Conservation (phyloP, 2,888 invertebrate genomes). For the Tipula confusa region DNA sequence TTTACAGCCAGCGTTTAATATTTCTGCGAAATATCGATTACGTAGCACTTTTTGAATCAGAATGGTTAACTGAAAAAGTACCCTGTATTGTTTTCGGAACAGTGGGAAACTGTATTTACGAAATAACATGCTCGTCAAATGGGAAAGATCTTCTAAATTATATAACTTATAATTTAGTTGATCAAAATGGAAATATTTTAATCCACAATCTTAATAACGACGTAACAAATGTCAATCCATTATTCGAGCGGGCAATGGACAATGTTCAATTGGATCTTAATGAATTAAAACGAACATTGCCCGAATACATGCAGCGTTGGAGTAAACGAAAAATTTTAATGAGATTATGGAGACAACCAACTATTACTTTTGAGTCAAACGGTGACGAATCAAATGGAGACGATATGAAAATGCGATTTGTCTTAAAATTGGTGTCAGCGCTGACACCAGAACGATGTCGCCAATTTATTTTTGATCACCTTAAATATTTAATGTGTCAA, state of each 20-base stretch:
- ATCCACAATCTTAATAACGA: constrained; percentile 48
- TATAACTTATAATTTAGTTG: background rate
- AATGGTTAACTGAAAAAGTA: constrained; percentile 50
- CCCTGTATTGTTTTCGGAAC: constrained; percentile 51
- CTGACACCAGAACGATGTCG: constrained; percentile 42
- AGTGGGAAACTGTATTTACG: constrained; percentile 44
- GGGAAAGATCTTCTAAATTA: background rate
- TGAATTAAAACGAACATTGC: constrained; percentile 38
- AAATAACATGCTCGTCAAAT: constrained; percentile 33
- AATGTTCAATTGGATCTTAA: constrained; percentile 38
- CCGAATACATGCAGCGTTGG: constrained; percentile 45
- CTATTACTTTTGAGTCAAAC: constrained; percentile 39
- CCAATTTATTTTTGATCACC: constrained; percentile 39
- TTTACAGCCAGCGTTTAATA: constrained; percentile 36
- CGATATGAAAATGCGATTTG: background rate
- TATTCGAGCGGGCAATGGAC: constrained; percentile 50
- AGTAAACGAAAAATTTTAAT: constrained; percentile 48
- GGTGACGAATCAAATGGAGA: background rate
- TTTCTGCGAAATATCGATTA: constrained; percentile 47
- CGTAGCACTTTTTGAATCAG: constrained; percentile 47
- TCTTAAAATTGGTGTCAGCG: constrained; percentile 43
- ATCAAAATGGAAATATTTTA: constrained; percentile 39
- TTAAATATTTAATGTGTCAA: constrained; percentile 38
- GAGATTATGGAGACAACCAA: constrained; percentile 50
- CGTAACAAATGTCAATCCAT: constrained; percentile 50